Percentiles rank a stretch among this genome's conserved stretches.
These are phyloP conservation scores for Drosophila gaucha DNA, from an alignment of 2,888 invertebrate species.

Conservation along the genomic window DNA sequence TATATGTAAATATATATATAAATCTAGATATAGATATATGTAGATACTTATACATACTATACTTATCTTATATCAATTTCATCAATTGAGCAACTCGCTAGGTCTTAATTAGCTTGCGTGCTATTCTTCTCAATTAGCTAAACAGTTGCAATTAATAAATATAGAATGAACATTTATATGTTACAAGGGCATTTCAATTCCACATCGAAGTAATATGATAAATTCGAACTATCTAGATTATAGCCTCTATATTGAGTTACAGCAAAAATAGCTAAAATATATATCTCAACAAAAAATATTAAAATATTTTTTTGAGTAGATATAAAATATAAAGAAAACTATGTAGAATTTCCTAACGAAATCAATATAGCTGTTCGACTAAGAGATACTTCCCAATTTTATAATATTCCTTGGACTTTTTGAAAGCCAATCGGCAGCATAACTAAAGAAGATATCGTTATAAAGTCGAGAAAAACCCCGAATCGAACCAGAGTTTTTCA, in stretches of 20 bases:
- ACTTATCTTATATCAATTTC: not conserved
- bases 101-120: constrained; percentile 24
- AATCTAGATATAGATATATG: not conserved
- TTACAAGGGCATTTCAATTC: constrained; percentile 10
- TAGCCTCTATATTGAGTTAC: not conserved
- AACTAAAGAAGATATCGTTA: no score
- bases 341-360: no score
- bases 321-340: no score
- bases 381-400: no score
- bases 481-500: no score
- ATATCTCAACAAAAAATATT: not conserved
- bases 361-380: no score
- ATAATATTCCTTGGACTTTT: no score
- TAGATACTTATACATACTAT: not conserved
- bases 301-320: no score
- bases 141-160: not conserved
- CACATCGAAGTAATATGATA: not conserved
- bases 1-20: no score
- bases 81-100: not conserved
- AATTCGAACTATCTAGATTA: not conserved
- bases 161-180: not conserved
- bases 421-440: no score
- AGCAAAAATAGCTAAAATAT: not conserved
- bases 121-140: constrained; percentile 3
- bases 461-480: no score